Evolutionary conservation across 2,888 invertebrate genomes (phyloP), one percentile per base, ranked within the genome.

Genomic region (Lomographa bimaculata): DNA sequence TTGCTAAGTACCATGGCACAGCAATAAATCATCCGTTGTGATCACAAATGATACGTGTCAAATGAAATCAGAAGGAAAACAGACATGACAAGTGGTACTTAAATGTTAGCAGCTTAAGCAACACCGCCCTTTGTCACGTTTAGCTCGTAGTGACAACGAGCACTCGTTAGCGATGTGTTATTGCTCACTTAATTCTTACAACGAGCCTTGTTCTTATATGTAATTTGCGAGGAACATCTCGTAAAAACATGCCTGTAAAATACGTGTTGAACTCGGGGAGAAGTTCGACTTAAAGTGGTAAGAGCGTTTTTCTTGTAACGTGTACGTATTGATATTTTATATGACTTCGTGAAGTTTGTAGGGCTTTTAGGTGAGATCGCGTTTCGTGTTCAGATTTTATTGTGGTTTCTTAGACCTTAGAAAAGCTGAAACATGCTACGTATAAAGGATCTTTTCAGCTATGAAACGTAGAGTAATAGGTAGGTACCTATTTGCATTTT

Each of bases 121-220:
- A 60, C 57, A 51, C 39, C 43, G 46, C 54, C 50, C 48, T 71
- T 69, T 66, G 72, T 71, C 71, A 70, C 68, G 67, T 71, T 66
- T 62, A 65, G 57, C 54, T 54, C 50, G 50, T 51, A 60, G 53
- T 55, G 50, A 40, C 40, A 54, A 62, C 53, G 56, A 64, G 60
- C 51, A 58, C 60, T 73, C 70, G 66, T 74, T 72, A 72, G 65
- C 61, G 48, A 72, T 67, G 66, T 70, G 70, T 74, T 70, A 72
- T 69, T 73, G 68, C 71, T 63, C 68, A 65, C 65, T 72, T 72
- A 71, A 69, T 66, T 66, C 65, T 64, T 68, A 71, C 42, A 37
- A 43, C 60, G 65, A 62, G 59, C 48, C 53, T 58, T 69, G 61
- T 52, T 60, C 56, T 57, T 60, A 55, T 52, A 58, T 60, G 60